Conservation (phyloP, 2,113 vertebrate genomes). For the Prunella fulvescens region DNA sequence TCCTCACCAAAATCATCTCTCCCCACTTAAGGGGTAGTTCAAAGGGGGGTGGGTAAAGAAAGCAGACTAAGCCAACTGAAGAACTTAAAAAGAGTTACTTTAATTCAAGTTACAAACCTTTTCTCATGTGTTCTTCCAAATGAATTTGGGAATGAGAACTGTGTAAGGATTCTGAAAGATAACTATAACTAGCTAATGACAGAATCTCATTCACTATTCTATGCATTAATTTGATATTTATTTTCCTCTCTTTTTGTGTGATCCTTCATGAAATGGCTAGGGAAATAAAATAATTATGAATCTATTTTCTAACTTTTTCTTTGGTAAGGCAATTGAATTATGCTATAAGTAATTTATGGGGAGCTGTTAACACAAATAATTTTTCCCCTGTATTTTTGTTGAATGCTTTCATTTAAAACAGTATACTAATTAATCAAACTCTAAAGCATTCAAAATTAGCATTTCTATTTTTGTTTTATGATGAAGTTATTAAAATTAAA, state of each 20-base stretch:
- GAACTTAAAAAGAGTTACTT: background rate
- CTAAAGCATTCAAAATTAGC: background rate
- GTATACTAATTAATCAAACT: background rate
- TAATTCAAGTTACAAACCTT: background rate
- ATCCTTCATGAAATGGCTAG: background rate
- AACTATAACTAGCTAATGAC: background rate
- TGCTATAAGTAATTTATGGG: background rate
- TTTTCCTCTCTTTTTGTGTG: background rate
- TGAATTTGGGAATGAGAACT: background rate
- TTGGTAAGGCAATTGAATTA: background rate
- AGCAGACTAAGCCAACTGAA: background rate
- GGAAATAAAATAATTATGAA: background rate
- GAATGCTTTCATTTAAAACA: background rate
- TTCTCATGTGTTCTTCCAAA: background rate
- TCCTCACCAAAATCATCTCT: fast-evolving
- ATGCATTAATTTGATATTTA: background rate
- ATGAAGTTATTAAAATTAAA: background rate
- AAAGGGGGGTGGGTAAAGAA: background rate
- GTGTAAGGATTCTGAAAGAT: background rate
- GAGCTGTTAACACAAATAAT: background rate
- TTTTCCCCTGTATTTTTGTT: background rate
- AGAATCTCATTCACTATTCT: background rate
- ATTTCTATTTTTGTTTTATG: background rate
- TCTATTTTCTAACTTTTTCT: background rate
- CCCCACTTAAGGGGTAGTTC: background rate